Percentiles rank a stretch among this genome's conserved stretches.
Conservation (phyloP, 2,113 vertebrate species). For the Marmota flaviventris region DNA sequence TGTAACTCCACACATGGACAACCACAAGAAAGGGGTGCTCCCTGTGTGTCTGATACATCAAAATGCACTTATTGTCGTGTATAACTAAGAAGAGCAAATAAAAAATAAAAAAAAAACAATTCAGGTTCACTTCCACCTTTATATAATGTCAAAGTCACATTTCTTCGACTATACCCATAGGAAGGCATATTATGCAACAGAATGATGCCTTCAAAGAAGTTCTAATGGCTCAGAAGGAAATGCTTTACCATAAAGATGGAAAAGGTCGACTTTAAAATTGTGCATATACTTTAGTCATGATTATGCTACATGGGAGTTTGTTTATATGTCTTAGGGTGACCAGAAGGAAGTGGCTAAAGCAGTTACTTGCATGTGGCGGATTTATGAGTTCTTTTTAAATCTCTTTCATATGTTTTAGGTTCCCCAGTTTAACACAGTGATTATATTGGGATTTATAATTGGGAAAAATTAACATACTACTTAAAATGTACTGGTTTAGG, state of each 20-base stretch:
- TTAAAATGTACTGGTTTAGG: constrained; percentile 34
- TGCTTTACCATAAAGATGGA: background rate
- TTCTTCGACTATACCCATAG: background rate
- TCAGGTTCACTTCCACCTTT: constrained; percentile 32
- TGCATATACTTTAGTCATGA: background rate
- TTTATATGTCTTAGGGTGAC: background rate
- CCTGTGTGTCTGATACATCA: too few relatives aligned
- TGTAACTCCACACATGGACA: too few relatives aligned
- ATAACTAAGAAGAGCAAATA: too few relatives aligned
- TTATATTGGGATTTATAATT: background rate
- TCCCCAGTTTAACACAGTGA: constrained; percentile 17
- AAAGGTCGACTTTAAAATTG: background rate
- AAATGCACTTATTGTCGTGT: too few relatives aligned
- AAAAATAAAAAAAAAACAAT: too few relatives aligned
- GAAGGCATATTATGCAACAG: background rate
- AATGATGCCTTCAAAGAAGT: background rate
- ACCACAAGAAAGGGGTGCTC: too few relatives aligned
- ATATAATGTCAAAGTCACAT: background rate
- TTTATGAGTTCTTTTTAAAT: background rate
- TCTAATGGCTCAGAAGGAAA: background rate
- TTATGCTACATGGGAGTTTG: background rate
- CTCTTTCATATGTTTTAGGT: background rate
- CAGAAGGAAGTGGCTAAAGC: background rate
- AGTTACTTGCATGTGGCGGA: background rate
- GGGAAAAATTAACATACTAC: background rate